Base-by-base conservation (phyloP, 1,140 invertebrate species). In the Papilio glaucus region DNA sequence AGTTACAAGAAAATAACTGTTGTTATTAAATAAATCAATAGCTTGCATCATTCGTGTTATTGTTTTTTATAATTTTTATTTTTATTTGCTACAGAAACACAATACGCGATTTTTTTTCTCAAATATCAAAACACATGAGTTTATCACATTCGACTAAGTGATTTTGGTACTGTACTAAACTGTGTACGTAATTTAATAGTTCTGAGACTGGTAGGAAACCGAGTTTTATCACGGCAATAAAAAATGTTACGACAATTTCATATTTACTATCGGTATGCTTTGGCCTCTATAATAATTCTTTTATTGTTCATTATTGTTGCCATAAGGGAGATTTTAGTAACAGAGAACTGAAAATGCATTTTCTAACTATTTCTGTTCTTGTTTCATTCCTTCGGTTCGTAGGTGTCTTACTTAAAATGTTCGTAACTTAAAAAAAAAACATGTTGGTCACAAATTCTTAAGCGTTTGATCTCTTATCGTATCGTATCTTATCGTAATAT, bases 181-280 rank as follows among this genome's bases (percentile, higher is more conserved):
- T 61, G 26, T 33, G 21, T 13, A 60, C 6, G 24, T 33, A 61
- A 1, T 61, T 61, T 37, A 61, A 61, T 33, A 61, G 29, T 33
- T 61, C n/a, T 8, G 29, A 61, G 39, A 24, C 37, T 65, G 33
- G 33, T 39, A 39, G 33, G 18, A 65, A 65, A 65, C 37, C 38
- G 62, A 65, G 15, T 82, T 85, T 85, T 82, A 84, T 79, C 61
- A 73, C 71, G 8, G 76, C 71, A 76, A 80, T 84, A 86, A 86
- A 85, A 83, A 77, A 81, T 79, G 75, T 80, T 78, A 83, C 71
- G 75, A 72, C 75, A 45, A 57, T 72, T 72, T 75, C 74, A 80
- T 82, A 84, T 85, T 77, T 83, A 85, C 78, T 74, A 72, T 78
- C 73, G 72, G 69, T 71, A 75, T 76, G 70, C 74, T 72, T 76